Percentiles rank a stretch among this genome's conserved stretches.
phyloP scores from a whole-genome alignment of 2,888 invertebrate genomes.

The Parnassius glacialis region DNA sequence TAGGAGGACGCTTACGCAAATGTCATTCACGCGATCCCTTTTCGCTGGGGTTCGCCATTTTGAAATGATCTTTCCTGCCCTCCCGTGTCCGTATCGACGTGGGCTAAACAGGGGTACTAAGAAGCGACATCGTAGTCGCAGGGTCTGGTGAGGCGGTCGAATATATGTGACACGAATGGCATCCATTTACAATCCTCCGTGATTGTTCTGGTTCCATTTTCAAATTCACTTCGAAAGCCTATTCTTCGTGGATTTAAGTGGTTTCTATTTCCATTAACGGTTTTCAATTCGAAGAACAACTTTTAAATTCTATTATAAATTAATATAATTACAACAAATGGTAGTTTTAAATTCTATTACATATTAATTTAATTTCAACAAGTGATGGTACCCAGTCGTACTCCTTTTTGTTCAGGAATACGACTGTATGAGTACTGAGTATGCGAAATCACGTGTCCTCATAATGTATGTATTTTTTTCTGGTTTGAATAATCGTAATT shows the following conservation, averaged over 20 bases:
- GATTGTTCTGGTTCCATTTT: slow-evolving; percentile 62
- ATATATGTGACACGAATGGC: slow-evolving; percentile 56
- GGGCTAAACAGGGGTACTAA: slow-evolving; percentile 34
- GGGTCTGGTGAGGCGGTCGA: slow-evolving; percentile 34
- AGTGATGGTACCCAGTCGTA: no score
- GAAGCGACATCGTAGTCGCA: slow-evolving; percentile 35
- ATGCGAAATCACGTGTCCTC: no score
- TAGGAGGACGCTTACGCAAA: slow-evolving; percentile 65
- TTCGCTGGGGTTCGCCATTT: slow-evolving; percentile 45
- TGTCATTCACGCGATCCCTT: slow-evolving; percentile 68
- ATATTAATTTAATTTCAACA: no score
- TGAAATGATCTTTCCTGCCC: slow-evolving; percentile 38
- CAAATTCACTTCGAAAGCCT: slow-evolving; percentile 48
- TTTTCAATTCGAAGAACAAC: background rate
- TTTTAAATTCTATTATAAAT: background rate
- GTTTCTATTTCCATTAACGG: slow-evolving; percentile 36
- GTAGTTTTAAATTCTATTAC: no score
- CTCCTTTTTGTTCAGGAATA: no score
- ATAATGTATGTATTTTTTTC: no score
- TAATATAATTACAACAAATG: no score
- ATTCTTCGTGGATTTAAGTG: slow-evolving; percentile 32
- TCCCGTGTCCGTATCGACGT: slow-evolving; percentile 27
- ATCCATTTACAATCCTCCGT: slow-evolving; percentile 56
- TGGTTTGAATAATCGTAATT: no score
- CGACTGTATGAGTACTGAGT: no score